Evolutionary conservation across 2,797 vertebrate genomes (phyloP), one percentile per base, ranked within the genome.

Genomic region (Cryptoblepharus egeriae): DNA sequence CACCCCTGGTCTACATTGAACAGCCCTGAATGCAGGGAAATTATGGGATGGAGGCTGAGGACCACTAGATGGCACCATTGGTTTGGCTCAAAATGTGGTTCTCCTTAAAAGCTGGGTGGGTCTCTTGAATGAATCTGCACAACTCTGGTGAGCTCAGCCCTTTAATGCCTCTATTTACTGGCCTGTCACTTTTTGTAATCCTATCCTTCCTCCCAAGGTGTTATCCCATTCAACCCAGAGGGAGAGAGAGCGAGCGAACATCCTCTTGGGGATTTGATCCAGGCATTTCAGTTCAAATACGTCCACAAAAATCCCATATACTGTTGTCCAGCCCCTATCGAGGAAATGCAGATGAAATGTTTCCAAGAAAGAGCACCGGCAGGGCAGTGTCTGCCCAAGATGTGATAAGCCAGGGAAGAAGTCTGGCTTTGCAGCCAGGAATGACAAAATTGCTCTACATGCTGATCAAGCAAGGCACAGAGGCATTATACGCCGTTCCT

Each of bases 41-140:
- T 16, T 45, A 1, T 8, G 5, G 18, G 4, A 35, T 68, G 70
- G 58, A 64, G 16, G 0, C 32, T 81, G 6, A 57, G 9, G 0
- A 30, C 89, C 96, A 55, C 93, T 92, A 94, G 96, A 75, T 93
- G 95, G 94, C 94, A 92, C 75, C 84, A 71, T 88, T 76, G 83
- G 39, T 90, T 89, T 81, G 11, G 0, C 0, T 74, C 60, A 60
- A 79, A 13, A 24, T 4, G 1, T 57, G 12, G 0, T 4, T 45
- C 57, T 52, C 52, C 72, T 26, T 18, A 13, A 79, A 75, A 73
- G 0, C 6, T 0, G 2, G 67, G 35, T 77, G n/a, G n/a, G n/a
- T n/a, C 49, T 81, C 80, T 64, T n/a, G 79, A 85, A 84, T 35
- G 71, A 85, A 20, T 45, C n/a, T n/a, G 12, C 45, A 26, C 26